Base-by-base conservation (phyloP, 2,113 vertebrate genomes). In the Nasalis larvatus region DNA sequence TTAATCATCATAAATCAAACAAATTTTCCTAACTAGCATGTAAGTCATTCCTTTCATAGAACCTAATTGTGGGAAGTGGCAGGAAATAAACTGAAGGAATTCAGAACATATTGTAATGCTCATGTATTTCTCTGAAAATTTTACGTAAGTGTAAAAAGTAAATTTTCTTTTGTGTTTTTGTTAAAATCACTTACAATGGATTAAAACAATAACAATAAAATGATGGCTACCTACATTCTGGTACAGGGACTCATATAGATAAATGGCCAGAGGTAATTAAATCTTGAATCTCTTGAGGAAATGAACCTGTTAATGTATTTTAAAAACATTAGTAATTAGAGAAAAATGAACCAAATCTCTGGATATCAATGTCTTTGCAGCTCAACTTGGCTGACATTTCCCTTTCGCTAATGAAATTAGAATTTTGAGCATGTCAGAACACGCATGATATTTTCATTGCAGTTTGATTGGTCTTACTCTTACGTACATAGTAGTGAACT, bases 241-340 rank as follows among this genome's bases (percentile, higher is more conserved):
- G 68, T 32, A 49, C 4, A 83, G 9, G 14, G 52, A 14, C 30
- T 73, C 49, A 7, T 76, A 27, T 27, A 54, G 4, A 42, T 54
- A 42, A 89, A 58, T 23, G 49, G 5, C 80, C 17, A 81, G 12
- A 66, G 12, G 21, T 56, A 14, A 52, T 42, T 35, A 54, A 81
- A 52, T 1, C 16, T 82, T 30, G 8, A 30, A 58, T 71, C 23
- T 25, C 3, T 82, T n/a, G 88, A 77, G 96, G 91, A 96, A 98
- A 97, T 93, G 82, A 91, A 25, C n/a, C 71, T 88, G 92, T 98
- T 95, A 86, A 81, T 98, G 56, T 93, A 90, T 96, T 89, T 49
- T 91, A 96, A 95, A 82, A 90, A 93, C 23, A 89, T 74, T 80
- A 86, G 91, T 80, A 91, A 94, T 76, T 58, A 32, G 74, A 66